These are phyloP conservation scores for Tetraneura akinire DNA, from an alignment of 1,140 invertebrate species.

Conservation along the genomic window DNA sequence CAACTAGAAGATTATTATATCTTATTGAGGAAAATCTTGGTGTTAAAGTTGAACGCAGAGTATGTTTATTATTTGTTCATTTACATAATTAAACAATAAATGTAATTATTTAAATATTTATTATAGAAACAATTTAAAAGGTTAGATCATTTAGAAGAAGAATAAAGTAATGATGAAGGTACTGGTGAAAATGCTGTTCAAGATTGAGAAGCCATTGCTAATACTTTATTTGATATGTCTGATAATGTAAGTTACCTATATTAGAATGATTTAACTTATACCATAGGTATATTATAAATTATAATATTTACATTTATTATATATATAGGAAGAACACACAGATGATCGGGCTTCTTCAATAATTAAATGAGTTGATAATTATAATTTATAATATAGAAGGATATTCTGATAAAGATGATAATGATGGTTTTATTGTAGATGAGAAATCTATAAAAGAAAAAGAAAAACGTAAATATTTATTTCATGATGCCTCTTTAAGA, in stretches of 20 bases:
- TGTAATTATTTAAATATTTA: neutral
- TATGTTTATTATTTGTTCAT: conserved; percentile 60
- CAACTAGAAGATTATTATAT: conserved; percentile 95
- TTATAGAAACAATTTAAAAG: conserved; percentile 84
- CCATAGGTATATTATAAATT: neutral
- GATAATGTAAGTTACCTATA: conserved; percentile 77
- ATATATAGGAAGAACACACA: conserved; percentile 78
- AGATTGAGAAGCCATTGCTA: conserved; percentile 81
- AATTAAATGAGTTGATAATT: conserved; percentile 68
- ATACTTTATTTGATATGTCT: conserved; percentile 82
- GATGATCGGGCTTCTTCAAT: conserved; percentile 66
- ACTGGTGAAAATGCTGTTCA: conserved; percentile 72
- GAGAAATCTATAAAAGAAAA: conserved; percentile 87
- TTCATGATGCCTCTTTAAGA: conserved; percentile 93
- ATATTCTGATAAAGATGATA: conserved; percentile 85
- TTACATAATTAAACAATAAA: neutral
- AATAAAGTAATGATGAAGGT: conserved; percentile 83
- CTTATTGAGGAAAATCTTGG: conserved; percentile 98
- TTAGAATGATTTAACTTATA: neutral
- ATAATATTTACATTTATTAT: conserved; percentile 17
- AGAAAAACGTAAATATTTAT: conserved; percentile 85
- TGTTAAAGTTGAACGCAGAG: conserved; percentile 85
- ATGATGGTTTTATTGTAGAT: conserved; percentile 97
- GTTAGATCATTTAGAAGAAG: conserved; percentile 79
- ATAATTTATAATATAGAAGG: conserved; percentile 74